These are phyloP conservation scores for Patella ulyssiponensis DNA, from an alignment of 2,888 invertebrate genomes.

Conservation along the genomic window DNA sequence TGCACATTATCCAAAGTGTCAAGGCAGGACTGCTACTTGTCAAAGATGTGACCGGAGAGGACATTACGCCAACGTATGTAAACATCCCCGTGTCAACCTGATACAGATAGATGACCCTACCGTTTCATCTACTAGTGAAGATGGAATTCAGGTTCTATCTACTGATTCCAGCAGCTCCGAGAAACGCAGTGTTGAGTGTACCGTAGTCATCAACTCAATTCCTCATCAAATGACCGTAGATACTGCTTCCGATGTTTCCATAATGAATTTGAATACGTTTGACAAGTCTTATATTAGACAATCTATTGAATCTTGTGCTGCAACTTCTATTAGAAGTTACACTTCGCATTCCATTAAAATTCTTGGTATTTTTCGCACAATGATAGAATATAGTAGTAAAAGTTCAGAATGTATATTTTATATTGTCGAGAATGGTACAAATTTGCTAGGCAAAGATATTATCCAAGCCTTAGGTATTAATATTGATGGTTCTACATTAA, in stretches of 20 bases:
- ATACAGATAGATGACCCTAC: too few relatives aligned
- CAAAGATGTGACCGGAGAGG: neutral
- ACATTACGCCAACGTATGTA: neutral
- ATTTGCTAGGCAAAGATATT: neutral
- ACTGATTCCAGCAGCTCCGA: neutral
- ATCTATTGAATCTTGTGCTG: neutral
- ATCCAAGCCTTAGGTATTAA: neutral
- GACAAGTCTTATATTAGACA: neutral
- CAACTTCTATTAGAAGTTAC: too few relatives aligned
- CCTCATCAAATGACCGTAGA: too few relatives aligned
- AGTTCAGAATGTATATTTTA: neutral
- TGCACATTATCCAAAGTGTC: neutral
- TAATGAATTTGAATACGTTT: too few relatives aligned
- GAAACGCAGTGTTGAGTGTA: neutral
- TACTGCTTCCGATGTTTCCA: too few relatives aligned
- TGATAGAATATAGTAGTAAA: neutral
- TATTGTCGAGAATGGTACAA: neutral
- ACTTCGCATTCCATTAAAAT: neutral
- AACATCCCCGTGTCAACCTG: neutral
- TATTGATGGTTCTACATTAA: neutral
- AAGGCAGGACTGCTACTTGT: neutral
- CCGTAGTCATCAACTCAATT: too few relatives aligned
- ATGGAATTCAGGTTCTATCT: neutral
- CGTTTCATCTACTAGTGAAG: too few relatives aligned
- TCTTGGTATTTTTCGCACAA: neutral